Percentiles rank a stretch among this genome's conserved stretches.
phyloP scores from a whole-genome alignment of 1,140 invertebrate genomes.

The Formica selysi region DNA sequence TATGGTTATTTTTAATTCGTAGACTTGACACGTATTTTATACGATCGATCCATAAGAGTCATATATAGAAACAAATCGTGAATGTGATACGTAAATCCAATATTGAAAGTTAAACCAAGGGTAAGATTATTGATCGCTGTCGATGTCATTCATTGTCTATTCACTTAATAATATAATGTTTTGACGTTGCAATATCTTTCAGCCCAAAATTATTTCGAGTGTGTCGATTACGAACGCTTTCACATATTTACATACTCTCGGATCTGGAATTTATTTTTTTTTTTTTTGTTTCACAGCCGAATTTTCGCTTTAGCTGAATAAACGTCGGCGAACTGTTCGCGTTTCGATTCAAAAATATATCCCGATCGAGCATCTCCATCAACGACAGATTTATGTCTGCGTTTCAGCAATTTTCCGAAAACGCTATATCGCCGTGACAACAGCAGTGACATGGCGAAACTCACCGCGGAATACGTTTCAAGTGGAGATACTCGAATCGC shows the following conservation, averaged over 20 bases:
- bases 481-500: slow-evolving; percentile 64
- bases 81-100: slow-evolving; percentile 18
- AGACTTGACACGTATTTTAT: slow-evolving; percentile 4
- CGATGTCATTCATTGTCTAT: background rate
- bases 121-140: slow-evolving; percentile 13
- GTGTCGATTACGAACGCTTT: background rate
- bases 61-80: slow-evolving; percentile 21
- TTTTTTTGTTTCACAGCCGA: background rate
- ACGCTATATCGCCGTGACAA: slow-evolving; percentile 59
- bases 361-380: slow-evolving; percentile 58
- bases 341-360: slow-evolving; percentile 52
- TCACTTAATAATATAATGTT: background rate
- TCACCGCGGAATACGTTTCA: slow-evolving; percentile 61
- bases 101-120: slow-evolving; percentile 19
- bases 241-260: background rate
- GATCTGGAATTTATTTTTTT: slow-evolving; percentile 13
- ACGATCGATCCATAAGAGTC: background rate
- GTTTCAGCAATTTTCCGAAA: slow-evolving; percentile 64
- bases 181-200: background rate
- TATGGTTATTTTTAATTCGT: background rate
- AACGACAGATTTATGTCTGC: slow-evolving; percentile 60
- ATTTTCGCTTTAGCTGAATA: slow-evolving; percentile 5
- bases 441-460: slow-evolving; percentile 57
- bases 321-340: slow-evolving; percentile 16
- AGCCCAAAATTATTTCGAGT: too few relatives aligned